These are phyloP conservation scores for Eupithecia insigniata DNA, from an alignment of 2,888 invertebrate species.

Conservation along the genomic window DNA sequence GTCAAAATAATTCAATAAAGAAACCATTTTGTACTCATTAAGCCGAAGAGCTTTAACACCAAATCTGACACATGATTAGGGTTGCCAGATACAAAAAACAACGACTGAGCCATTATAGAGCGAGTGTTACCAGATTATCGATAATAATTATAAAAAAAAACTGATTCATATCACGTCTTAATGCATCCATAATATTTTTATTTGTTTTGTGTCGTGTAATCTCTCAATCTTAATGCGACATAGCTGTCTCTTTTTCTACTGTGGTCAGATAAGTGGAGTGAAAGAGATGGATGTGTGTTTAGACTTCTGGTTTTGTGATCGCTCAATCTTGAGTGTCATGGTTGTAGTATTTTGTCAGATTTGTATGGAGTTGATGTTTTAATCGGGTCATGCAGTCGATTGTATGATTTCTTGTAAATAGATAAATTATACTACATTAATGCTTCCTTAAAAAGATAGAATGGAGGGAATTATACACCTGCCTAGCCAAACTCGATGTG, in stretches of 20 bases:
- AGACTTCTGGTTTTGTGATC: slow-evolving; percentile 76
- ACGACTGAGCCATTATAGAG: slow-evolving; percentile 75
- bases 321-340: slow-evolving; percentile 66
- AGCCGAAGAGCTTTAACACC: slow-evolving; percentile 65
- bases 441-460: background rate
- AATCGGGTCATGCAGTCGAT: slow-evolving; percentile 58
- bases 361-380: slow-evolving; percentile 68
- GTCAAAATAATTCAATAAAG: slow-evolving; percentile 66
- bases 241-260: slow-evolving; percentile 56
- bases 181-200: slow-evolving; percentile 80
- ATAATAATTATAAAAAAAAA: slow-evolving; percentile 78
- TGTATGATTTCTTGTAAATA: slow-evolving; percentile 49
- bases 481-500: too few species aligned
- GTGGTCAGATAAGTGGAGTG: slow-evolving; percentile 40
- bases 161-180: slow-evolving; percentile 77
- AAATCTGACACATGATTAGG: slow-evolving; percentile 84
- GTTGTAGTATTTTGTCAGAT: slow-evolving; percentile 67
- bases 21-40: slow-evolving; percentile 74
- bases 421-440: slow-evolving; percentile 1
- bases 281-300: slow-evolving; percentile 62
- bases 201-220: slow-evolving; percentile 77
- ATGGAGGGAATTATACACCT: background rate
- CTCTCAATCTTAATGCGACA: slow-evolving; percentile 72
- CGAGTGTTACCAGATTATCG: slow-evolving; percentile 83
- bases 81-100: slow-evolving; percentile 77